Conservation (phyloP, 2,888 invertebrate species). For the Celastrina argiolus region DNA sequence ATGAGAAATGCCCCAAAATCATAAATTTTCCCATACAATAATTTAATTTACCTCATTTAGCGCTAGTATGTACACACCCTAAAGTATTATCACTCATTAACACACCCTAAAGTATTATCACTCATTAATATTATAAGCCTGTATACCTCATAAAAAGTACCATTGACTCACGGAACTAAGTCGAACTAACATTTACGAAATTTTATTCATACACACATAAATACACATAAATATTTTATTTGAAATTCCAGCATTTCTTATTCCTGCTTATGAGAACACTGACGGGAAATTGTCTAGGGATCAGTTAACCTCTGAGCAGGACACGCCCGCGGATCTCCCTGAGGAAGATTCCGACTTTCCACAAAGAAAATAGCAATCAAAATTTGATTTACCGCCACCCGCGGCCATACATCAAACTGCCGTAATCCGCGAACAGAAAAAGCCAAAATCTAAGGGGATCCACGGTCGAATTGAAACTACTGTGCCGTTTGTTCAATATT, state of each 20-base stretch:
- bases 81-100: too few species aligned
- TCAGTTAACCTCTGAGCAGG: slow-evolving; percentile 69
- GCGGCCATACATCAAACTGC: slow-evolving; percentile 71
- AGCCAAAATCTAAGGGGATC: slow-evolving; percentile 71
- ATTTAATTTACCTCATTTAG: too few species aligned
- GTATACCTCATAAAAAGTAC: too few species aligned
- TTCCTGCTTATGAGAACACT: slow-evolving; percentile 47
- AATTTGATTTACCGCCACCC: slow-evolving; percentile 78
- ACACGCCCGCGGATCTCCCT: slow-evolving; percentile 48
- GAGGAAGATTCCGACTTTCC: slow-evolving; percentile 66
- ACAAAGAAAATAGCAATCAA: slow-evolving; percentile 78
- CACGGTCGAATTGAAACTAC: slow-evolving; percentile 71
- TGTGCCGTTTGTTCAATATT: slow-evolving; percentile 66
- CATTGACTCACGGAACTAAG: background rate
- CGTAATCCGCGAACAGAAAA: slow-evolving; percentile 70
- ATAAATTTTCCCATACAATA: too few species aligned
- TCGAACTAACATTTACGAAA: background rate
- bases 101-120: too few species aligned
- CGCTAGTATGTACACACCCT: too few species aligned
- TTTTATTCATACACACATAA: background rate
- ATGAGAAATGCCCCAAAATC: too few species aligned
- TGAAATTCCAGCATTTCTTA: background rate
- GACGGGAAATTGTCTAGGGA: slow-evolving; percentile 58
- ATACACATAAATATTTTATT: background rate
- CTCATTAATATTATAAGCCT: too few species aligned